Evolutionary conservation across 2,113 vertebrate species (phyloP), one percentile per base, ranked within the genome.

Genomic region (Conger conger): DNA sequence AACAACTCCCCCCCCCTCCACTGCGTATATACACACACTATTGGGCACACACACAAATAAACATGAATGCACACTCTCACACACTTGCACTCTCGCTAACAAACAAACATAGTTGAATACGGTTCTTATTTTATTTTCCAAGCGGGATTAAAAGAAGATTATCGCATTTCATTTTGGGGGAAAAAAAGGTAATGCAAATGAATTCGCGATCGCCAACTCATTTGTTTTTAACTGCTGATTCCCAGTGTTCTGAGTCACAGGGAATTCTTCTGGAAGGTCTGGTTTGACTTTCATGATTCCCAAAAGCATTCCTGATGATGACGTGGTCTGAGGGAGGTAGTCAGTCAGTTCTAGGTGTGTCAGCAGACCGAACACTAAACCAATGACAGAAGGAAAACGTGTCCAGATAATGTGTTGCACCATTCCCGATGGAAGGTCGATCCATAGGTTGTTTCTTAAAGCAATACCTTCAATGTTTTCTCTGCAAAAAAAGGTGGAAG

Each of bases 261-360:
- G 82, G 82, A 37, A 81, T 80, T 73, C 68, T 68, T n/a, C 60
- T n/a, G n/a, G 68, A 33, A 15, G 13, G 68, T 13, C n/a, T n/a
- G 83, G 84, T 88, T 86, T 87, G 89, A 50, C 86, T 50, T 50
- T 13, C 45, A 63, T 27, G 37, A 83, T 85, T 68, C 79, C 23
- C 54, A 30, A 76, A 73, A 76, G 38, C 42, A 1, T 91, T 92
- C 93, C 92, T 84, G 38, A 88, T 90, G 91, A 92, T 18, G 90
- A 90, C 3, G 13, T 38, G 76, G 84, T 90, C 86, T 86, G 90
- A 93, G 86, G 89, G 88, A 90, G 88, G 68, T 23, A 20, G 18
- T 73, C 63, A 9, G 68, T 68, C 27, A 68, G 68, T 73, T 73
- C n/a, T 3, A 5, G 18, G 57, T 11, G 11, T 33, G 68, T 73